phyloP scores from a whole-genome alignment of 2,888 invertebrate species.

The Drosophila cracens region DNA sequence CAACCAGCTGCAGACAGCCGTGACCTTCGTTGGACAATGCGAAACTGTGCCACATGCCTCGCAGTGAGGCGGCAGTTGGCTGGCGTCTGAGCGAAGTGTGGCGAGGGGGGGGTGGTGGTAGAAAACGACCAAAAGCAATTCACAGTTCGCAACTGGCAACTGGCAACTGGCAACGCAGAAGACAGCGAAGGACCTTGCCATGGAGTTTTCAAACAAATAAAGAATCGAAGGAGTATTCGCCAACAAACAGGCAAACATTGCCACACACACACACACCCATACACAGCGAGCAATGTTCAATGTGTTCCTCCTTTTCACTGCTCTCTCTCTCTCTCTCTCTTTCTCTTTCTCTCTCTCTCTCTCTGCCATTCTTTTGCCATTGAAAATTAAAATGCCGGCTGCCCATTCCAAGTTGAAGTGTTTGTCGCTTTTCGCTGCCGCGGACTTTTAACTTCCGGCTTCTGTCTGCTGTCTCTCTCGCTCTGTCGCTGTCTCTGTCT shows the following conservation, averaged over 20 bases:
- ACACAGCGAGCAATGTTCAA: background rate
- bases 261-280: conserved; percentile 13
- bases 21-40: conserved; percentile 58
- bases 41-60: conserved; percentile 61
- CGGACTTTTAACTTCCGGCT: conserved; percentile 77
- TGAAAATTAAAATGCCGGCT: conserved; percentile 66
- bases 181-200: conserved; percentile 8
- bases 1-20: conserved; percentile 43
- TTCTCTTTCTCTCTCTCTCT: background rate
- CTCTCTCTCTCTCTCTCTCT: background rate
- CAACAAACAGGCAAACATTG: conserved; percentile 36
- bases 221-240: conserved; percentile 36
- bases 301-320: background rate
- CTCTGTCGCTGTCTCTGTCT: conserved; percentile 5
- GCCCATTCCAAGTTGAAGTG: conserved; percentile 52
- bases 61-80: too few relatives aligned
- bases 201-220: conserved; percentile 38
- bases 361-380: background rate
- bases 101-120: background rate
- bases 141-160: conserved; percentile 14
- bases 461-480: conserved; percentile 16
- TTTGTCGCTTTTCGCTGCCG: conserved; percentile 50
- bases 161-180: conserved; percentile 10
- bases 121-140: background rate
- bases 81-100: background rate